Conservation (phyloP, 2,888 invertebrate species). For the Cotesia congregata region DNA sequence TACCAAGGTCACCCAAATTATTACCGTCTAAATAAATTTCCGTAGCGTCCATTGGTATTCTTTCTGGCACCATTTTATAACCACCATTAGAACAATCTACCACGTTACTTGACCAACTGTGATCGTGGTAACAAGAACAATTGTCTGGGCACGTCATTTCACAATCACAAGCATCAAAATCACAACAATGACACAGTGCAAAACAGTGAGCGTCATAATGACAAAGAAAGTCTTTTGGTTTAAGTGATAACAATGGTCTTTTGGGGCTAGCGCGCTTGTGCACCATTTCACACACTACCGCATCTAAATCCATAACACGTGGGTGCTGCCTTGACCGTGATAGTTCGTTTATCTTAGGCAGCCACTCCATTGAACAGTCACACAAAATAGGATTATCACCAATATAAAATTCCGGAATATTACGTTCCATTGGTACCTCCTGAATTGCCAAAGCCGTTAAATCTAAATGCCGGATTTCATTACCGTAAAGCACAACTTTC, state of each 20-base stretch:
- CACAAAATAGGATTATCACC: conserved; percentile 88
- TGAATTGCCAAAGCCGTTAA: conserved; percentile 80
- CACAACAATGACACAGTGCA: conserved; percentile 89
- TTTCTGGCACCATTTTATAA: conserved; percentile 81
- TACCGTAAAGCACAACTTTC: conserved; percentile 83
- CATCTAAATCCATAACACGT: conserved; percentile 84
- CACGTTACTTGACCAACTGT: conserved; percentile 87
- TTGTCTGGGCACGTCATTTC: conserved; percentile 91
- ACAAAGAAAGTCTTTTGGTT: conserved; percentile 84
- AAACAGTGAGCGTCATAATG: conserved; percentile 87
- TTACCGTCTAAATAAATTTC: conserved; percentile 89
- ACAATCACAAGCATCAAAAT: conserved; percentile 92
- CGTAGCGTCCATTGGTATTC: conserved; percentile 91
- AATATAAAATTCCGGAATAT: conserved; percentile 84
- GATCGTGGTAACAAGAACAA: conserved; percentile 90
- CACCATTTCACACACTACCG: conserved; percentile 82
- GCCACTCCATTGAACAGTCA: conserved; percentile 91
- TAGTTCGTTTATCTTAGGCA: conserved; percentile 83
- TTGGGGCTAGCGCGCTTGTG: conserved; percentile 77
- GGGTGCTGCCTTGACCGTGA: conserved; percentile 82
- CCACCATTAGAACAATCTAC: conserved; percentile 85
- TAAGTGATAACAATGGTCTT: conserved; percentile 77
- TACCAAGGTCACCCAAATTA: conserved; percentile 82
- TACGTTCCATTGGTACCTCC: conserved; percentile 77
- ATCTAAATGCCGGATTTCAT: conserved; percentile 81